Evolutionary conservation across 1,140 invertebrate genomes (phyloP), one percentile per base, ranked within the genome.

Genomic region (Arion vulgaris): DNA sequence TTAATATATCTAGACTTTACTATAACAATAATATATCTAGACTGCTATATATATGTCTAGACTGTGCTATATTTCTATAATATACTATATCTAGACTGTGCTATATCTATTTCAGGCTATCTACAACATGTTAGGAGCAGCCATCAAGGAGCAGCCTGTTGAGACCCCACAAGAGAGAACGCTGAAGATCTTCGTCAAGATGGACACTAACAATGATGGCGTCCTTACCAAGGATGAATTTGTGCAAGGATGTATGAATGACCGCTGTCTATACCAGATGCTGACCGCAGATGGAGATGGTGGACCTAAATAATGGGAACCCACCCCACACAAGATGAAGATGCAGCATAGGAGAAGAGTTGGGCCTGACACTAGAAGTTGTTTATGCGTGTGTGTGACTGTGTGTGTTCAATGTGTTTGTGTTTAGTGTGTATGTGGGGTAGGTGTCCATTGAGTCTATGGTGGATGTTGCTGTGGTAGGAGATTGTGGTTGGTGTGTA

Each of bases 161-260:
- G 90, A 93, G 49, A 91, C 93, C 19, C 97, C 98, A 23, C 97
- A 99, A 90, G 97, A 99, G 91, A 94, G 98, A 86, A 98, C 98
- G 83, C 97, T 98, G 93, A 98, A 98, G 92, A 99, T 99, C 87
- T 99, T 99, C 93, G 96, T 96, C 71, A 99, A 99, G 93, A 99
- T 99, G 98, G 98, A 99, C 92, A 96, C 97, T 91, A 99, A 99
- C 94, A 97, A 97, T 93, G 98, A 99, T 93, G 98, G 98, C 68
- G 97, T 99, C 91, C 94, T 99, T 88, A 99, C 98, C 66, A 97
- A 99, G 93, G 97, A 99, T 84, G 98, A 99, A 93, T 99, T 99
- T 93, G 95, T 99, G 36, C 98, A 99, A 92, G 98, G 98, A 69
- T 99, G 98, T 92, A 95, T 99, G 88, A 97, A 99, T 91, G 98